Conservation (phyloP, 2,888 invertebrate species). For the Drosophila quinaria region DNA sequence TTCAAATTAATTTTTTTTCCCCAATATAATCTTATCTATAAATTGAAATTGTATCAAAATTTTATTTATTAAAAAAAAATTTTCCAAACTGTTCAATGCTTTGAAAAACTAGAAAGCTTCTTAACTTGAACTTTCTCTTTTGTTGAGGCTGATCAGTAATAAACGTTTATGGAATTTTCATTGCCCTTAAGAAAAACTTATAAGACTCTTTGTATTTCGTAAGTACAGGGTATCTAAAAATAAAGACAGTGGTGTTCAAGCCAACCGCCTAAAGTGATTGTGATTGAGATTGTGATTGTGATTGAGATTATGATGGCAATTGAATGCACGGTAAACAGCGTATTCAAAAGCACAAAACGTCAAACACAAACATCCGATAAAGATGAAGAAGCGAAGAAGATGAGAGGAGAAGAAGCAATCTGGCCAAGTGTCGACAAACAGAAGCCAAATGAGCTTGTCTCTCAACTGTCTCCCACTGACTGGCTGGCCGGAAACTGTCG, state of each 20-base stretch:
- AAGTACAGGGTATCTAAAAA: background rate
- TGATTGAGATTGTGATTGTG: constrained; percentile 62
- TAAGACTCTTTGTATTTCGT: background rate
- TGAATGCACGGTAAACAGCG: constrained; percentile 69
- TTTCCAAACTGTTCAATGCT: too few relatives aligned
- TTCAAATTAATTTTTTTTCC: too few relatives aligned
- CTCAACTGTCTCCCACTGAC: constrained; percentile 19
- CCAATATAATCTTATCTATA: too few relatives aligned
- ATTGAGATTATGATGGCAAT: constrained; percentile 37
- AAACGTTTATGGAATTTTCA: too few relatives aligned
- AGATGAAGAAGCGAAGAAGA: constrained; percentile 13
- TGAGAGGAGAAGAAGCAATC: constrained; percentile 5
- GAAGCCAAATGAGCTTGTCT: constrained; percentile 81
- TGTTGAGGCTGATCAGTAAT: too few relatives aligned
- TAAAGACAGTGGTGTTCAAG: constrained; percentile 34
- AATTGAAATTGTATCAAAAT: too few relatives aligned
- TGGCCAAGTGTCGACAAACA: constrained; percentile 57
- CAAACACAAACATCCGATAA: constrained; percentile 78
- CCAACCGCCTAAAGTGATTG: constrained; percentile 66
- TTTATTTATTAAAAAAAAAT: too few relatives aligned
- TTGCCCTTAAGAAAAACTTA: background rate
- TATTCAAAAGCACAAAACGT: constrained; percentile 68
- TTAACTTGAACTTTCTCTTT: too few relatives aligned
- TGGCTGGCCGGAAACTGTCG: constrained; percentile 61
- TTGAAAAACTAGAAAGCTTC: too few relatives aligned